phyloP scores from a whole-genome alignment of 2,113 vertebrate species.

The Eulemur macaco region DNA sequence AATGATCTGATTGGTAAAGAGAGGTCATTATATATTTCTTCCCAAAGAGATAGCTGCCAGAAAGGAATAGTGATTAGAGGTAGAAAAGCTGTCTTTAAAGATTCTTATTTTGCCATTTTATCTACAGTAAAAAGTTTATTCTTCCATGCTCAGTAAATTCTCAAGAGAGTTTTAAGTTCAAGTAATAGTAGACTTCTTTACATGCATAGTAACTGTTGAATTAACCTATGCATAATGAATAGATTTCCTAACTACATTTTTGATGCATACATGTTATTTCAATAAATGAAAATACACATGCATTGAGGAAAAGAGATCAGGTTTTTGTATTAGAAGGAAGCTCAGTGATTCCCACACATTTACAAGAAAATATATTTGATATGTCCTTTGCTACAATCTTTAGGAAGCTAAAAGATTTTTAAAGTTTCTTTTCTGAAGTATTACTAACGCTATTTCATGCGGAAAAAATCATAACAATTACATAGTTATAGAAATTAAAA shows the following conservation, averaged over 20 bases:
- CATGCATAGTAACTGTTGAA: background rate
- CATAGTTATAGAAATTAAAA: background rate
- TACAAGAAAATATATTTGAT: background rate
- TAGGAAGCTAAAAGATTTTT: background rate
- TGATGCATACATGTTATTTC: background rate
- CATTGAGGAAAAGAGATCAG: background rate
- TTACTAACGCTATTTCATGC: background rate
- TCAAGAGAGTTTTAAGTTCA: conserved; percentile 24
- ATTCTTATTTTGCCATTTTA: conserved; percentile 29
- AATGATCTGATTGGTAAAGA: conserved; percentile 72
- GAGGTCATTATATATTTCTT: conserved; percentile 71
- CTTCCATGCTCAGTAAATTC: conserved; percentile 22
- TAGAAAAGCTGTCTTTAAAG: conserved; percentile 20
- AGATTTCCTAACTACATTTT: background rate
- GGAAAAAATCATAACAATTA: background rate
- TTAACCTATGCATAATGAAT: background rate
- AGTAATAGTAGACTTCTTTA: background rate
- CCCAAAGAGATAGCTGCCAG: conserved; percentile 52
- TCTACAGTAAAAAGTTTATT: background rate
- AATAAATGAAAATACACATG: background rate
- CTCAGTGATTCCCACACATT: background rate
- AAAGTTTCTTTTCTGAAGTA: background rate
- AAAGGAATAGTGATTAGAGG: conserved; percentile 32
- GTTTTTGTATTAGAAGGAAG: background rate
- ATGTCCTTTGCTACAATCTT: background rate